These are phyloP conservation scores for Phyllotis vaccarum DNA, from an alignment of 2,797 vertebrate species.

Conservation along the genomic window DNA sequence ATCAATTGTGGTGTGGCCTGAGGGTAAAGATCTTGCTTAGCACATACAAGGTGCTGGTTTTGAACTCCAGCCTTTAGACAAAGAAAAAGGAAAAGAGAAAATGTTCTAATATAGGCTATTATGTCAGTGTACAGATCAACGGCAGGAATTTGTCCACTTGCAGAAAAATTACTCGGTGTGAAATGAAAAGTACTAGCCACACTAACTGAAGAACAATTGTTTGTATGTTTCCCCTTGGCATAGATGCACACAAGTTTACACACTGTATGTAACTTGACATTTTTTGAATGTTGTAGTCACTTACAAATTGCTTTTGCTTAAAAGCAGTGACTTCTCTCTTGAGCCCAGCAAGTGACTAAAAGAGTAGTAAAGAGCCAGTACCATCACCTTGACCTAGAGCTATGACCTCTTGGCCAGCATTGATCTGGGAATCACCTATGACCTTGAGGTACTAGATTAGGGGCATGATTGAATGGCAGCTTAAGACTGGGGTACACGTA, in stretches of 20 bases:
- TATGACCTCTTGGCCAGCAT: too few relatives aligned
- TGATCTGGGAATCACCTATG: too few relatives aligned
- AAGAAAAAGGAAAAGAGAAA: not conserved
- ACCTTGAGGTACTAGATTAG: too few relatives aligned
- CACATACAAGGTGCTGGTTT: not conserved
- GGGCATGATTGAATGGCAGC: too few relatives aligned
- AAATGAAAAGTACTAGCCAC: not conserved
- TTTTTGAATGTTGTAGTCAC: not conserved
- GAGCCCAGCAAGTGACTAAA: not conserved
- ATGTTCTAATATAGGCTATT: not conserved
- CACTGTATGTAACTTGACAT: not conserved
- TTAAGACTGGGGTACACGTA: too few relatives aligned
- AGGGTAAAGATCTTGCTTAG: not conserved
- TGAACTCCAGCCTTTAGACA: not conserved
- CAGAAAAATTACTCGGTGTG: not conserved
- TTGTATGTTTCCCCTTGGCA: not conserved
- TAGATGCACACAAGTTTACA: not conserved
- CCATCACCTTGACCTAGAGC: too few relatives aligned
- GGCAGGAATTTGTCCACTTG: not conserved
- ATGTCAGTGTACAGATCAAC: not conserved
- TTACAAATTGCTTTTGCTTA: not conserved
- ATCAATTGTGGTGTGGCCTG: fast-evolving
- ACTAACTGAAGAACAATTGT: not conserved
- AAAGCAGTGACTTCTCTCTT: not conserved
- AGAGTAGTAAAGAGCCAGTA: too few relatives aligned